A percentile compares a stretch with the other conserved stretches of the same genome.
Conservation (phyloP, 1,140 invertebrate species). For the Anoplolepis gracilipes region DNA sequence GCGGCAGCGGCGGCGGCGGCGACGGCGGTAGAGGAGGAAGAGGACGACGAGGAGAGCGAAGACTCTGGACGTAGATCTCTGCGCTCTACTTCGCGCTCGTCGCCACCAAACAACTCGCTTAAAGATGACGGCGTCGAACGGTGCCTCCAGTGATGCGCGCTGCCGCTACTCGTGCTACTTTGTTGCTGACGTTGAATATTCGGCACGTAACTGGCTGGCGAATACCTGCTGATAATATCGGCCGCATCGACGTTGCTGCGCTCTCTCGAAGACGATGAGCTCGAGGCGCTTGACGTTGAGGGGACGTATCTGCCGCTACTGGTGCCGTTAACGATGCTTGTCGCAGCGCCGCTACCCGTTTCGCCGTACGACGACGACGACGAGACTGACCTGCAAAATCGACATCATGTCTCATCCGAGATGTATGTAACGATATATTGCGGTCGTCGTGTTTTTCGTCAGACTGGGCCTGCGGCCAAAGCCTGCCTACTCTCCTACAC, state of each 20-base stretch:
- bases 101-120: conserved; percentile 73
- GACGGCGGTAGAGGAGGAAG: conserved; percentile 68
- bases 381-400: conserved; percentile 82
- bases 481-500: conserved; percentile 46
- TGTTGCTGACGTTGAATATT: conserved; percentile 83
- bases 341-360: conserved; percentile 52
- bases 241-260: conserved; percentile 80
- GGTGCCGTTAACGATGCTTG: conserved; percentile 55
- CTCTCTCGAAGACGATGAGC: conserved; percentile 70
- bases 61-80: conserved; percentile 72
- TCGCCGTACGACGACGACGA: conserved; percentile 78
- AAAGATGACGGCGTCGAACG: conserved; percentile 68
- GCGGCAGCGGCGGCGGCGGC: conserved; percentile 50
- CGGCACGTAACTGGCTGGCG: conserved; percentile 88
- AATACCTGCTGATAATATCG: conserved; percentile 88
- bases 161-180: conserved; percentile 53
- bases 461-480: conserved; percentile 78
- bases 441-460: conserved; percentile 39
- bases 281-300: conserved; percentile 54
- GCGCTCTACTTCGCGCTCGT: conserved; percentile 73
- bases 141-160: conserved; percentile 65
- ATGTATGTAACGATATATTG: conserved; percentile 65
- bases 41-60: conserved; percentile 72
- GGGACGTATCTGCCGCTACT: conserved; percentile 59
- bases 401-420: too few species aligned